Conservation (phyloP, 2,797 vertebrate genomes). For the Tauraco hartlaubi region DNA sequence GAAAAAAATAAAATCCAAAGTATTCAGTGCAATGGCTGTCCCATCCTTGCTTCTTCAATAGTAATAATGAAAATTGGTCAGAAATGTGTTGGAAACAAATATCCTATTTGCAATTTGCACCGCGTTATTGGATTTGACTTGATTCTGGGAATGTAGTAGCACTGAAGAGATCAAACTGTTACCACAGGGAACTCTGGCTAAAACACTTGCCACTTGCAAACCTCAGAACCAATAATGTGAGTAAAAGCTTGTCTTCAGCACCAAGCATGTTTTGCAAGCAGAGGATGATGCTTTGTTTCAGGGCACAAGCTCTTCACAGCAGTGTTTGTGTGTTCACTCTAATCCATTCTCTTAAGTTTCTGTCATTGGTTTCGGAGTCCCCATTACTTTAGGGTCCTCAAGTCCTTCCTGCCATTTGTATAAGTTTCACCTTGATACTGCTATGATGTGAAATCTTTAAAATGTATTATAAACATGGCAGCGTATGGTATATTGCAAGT, state of each 20-base stretch:
- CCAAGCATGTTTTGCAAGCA: neutral
- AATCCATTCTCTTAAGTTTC: neutral
- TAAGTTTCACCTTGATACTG: neutral
- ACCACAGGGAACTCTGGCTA: neutral
- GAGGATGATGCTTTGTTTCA: neutral
- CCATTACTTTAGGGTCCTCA: neutral
- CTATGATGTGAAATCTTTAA: neutral
- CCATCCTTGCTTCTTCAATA: neutral
- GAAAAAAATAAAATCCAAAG: neutral
- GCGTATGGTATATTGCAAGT: neutral
- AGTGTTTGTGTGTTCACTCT: neutral
- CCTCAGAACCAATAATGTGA: neutral
- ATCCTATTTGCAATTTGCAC: neutral
- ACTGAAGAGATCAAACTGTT: neutral
- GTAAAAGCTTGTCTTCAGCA: neutral
- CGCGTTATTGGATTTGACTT: neutral
- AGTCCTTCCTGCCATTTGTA: neutral
- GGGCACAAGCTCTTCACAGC: neutral
- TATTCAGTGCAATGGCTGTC: neutral
- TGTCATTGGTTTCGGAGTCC: neutral
- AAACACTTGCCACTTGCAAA: neutral
- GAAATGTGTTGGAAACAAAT: slow-evolving; percentile 8
- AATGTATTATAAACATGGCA: neutral
- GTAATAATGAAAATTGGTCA: neutral
- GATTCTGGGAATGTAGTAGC: neutral